Evolutionary conservation across 30 jellyfish, hydroid and myxozoan genomes (phyloP).

Genomic region (Cassiopea xamachana): DNA sequence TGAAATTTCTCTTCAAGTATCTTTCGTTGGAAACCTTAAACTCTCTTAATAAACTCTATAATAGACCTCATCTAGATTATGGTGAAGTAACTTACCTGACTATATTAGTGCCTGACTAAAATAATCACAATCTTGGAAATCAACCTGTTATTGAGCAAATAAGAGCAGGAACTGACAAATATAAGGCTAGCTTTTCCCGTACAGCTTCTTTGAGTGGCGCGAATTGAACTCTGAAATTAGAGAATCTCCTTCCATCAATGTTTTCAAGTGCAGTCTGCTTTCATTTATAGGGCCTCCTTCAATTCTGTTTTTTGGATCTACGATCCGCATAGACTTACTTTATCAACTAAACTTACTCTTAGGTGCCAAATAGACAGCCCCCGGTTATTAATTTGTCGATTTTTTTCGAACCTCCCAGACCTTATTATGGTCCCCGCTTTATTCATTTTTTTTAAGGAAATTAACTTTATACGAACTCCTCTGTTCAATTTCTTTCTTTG

Average conservation of each 20-base stretch:
- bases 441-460: too few relatives aligned
- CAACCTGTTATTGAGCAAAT: conserved; percentile 19
- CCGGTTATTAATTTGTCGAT: too few relatives aligned
- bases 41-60: neutral
- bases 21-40: too few relatives aligned
- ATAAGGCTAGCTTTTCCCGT: conserved; percentile 4
- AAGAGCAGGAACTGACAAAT: conserved; percentile 5
- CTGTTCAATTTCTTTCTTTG: too few relatives aligned
- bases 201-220: conserved; percentile 15
- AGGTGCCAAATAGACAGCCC: neutral
- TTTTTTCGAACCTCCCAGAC: too few relatives aligned
- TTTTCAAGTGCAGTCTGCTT: conserved; percentile 28
- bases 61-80: conserved; percentile 3
- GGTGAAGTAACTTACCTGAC: conserved; percentile 1
- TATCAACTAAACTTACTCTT: conserved; percentile 4
- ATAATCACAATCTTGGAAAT: neutral
- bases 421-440: too few relatives aligned
- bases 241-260: conserved; percentile 22
- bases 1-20: too few relatives aligned
- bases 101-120: neutral
- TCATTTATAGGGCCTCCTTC: conserved; percentile 18
- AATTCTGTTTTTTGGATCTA: conserved; percentile 4
- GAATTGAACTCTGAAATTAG: conserved; percentile 13
- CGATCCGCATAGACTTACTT: conserved; percentile 9
- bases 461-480: too few relatives aligned